Evolutionary conservation across 2,888 invertebrate species (phyloP), one percentile per base, ranked within the genome.

Genomic region (Fragum sueziense): DNA sequence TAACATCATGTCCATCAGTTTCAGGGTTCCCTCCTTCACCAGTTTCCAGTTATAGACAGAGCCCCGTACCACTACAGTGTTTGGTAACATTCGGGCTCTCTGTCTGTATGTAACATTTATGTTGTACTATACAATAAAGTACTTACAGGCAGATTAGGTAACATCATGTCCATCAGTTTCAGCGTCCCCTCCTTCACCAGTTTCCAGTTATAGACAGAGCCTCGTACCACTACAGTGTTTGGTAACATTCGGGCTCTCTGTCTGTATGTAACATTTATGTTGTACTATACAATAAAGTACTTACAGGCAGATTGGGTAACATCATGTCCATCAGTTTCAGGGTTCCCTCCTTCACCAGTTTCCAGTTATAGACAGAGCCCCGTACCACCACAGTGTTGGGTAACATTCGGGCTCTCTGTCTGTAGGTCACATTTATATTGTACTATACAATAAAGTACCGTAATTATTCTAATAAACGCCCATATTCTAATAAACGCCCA

Each of bases 21-120:
- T 79, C 2, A 87, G 79, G 0, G 98, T 97, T 17, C 98, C 98
- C 91, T 97, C 96, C 94, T 97, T 97, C 22, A 98, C 97, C 90
- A 96, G 95, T 37, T 95, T 95, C 67, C 97, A 96, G 92, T 98
- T 97, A 95, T 96, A 96, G 92, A 98, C 98, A 71, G 97, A 97
- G 0, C 98, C 98, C 91, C 98, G 97, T 76, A 98, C 97, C 85
- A 97, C 95, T 65, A 98, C 96, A 0, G 93, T 91, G 75, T 90
- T 92, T 17, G 91, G 89, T 54, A 97, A 97, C 47, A 97, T 94
- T 93, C 90, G 84, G 7, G 91, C 90, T 25, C 91, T 87, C 83
- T 97, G 97, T 96, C 97, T 33, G 96, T 97, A 86, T 96, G 95
- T 87, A 85, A 98, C 97, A 94, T 97, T 97, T 41, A 98, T 97